Evolutionary conservation across 2,888 invertebrate species (phyloP), one percentile per base, ranked within the genome.

Genomic region (Linyphia triangularis): DNA sequence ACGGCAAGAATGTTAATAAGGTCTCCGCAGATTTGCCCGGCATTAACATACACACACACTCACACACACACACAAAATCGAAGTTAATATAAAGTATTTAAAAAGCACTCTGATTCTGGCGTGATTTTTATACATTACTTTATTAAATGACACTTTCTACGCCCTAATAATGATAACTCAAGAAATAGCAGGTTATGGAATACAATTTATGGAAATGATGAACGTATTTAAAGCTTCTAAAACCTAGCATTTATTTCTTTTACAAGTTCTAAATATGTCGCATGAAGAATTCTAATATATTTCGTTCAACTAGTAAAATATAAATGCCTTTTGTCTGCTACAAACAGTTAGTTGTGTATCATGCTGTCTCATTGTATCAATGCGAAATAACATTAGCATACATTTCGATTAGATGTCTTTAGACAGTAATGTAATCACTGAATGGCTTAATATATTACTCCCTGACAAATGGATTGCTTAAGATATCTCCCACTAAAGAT

Each of bases 331-430:
- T 51, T 69, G 69, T 28, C 22, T 70, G 51, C 51, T 51, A 51
- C 70, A 26, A 70, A 43, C 70, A n/a, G 26, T 1, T 22, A 70
- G 70, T 26, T 40, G 30, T 70, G 43, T 22, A 70, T 70, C 70
- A 70, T 43, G 43, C 70, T 24, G 70, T 70, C 43, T 43, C 70
- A 70, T 13, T 43, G 70, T 70, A 13, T 13, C 33, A 3, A 26
- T 26, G 13, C 10, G 7, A 28, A 10, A 13, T 63, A 26, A 33
- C 33, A 51, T 67, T 67, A 67, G 33, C 67, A 67, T 51, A n/a
- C 51, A n/a, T 13, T 16, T 51, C 51, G 13, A 51, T 51, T 51
- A n/a, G 51, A 51, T 13, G n/a, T 51, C n/a, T 51, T 9, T 3
- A n/a, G 51, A 5, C 16, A 16, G 51, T 51, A 51, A 51, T 16